A percentile compares a stretch with the other conserved stretches of the same genome.
Evolutionary conservation across 2,797 vertebrate species (phyloP).

Genomic region (Arnoldichthys spilopterus): DNA sequence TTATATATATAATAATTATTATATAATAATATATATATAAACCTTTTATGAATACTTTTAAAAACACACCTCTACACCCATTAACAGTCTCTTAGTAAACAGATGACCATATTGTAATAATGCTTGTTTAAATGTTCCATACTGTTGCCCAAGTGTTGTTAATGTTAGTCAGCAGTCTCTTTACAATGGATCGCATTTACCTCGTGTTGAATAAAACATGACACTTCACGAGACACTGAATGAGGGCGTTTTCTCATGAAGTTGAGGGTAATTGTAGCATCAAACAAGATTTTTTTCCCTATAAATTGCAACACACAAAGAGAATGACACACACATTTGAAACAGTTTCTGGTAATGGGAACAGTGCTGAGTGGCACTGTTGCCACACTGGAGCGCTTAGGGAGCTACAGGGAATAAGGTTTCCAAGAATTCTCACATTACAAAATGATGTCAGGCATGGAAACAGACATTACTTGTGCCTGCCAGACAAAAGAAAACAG

Average conservation of each 20-base stretch:
- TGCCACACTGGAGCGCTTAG: slow-evolving; percentile 1
- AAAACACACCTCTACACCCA: not conserved
- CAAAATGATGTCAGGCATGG: slow-evolving; percentile 62
- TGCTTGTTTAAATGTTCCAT: not conserved
- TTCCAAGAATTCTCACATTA: slow-evolving; percentile 56
- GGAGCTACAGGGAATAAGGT: slow-evolving; percentile 30
- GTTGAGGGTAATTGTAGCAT: not conserved
- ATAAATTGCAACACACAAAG: not conserved
- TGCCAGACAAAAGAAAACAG: slow-evolving; percentile 63
- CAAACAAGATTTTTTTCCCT: not conserved
- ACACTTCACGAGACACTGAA: not conserved
- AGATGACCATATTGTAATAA: not conserved
- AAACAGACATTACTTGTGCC: slow-evolving; percentile 56
- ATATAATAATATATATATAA: too few species aligned
- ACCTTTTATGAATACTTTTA: not conserved
- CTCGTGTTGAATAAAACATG: slow-evolving; percentile 8
- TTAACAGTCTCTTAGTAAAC: not conserved
- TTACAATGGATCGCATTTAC: slow-evolving; percentile 2
- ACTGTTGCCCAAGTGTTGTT: not conserved
- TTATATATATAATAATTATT: too few species aligned
- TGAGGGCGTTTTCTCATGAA: not conserved
- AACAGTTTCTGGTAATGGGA: not conserved
- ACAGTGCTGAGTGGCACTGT: slow-evolving; percentile 35
- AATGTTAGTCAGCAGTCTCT: slow-evolving; percentile 32
- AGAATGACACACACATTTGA: not conserved